Evolutionary conservation across 2,888 invertebrate species (phyloP).

Genomic region (Morinoia aosen): DNA sequence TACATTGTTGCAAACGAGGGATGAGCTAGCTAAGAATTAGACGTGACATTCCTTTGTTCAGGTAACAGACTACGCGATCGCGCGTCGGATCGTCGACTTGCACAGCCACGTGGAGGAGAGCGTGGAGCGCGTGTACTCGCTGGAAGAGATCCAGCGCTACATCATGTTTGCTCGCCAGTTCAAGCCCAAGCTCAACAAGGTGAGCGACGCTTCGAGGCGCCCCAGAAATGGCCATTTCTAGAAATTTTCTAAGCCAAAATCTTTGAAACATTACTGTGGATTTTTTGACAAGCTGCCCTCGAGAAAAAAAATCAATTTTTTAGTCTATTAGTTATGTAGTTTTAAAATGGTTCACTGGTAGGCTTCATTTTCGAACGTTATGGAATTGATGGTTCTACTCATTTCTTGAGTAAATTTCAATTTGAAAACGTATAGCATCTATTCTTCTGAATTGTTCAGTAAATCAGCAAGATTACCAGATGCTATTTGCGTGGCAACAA

Average conservation of each 20-base stretch:
- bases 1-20: not conserved
- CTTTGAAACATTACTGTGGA: no score
- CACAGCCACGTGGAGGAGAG: conserved; percentile 88
- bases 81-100: conserved; percentile 93
- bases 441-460: no score
- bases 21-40: not conserved
- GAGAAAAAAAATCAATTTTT: no score
- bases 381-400: no score
- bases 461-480: no score
- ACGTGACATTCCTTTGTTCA: conserved; percentile 69
- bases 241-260: not conserved
- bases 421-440: no score
- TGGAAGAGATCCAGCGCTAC: conserved; percentile 92
- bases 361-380: no score
- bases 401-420: no score
- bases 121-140: conserved; percentile 85
- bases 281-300: no score
- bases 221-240: not conserved
- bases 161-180: conserved; percentile 97
- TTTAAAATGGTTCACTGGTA: no score
- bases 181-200: conserved; percentile 87
- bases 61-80: conserved; percentile 96
- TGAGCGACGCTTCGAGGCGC: conserved; percentile 70
- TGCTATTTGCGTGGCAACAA: no score
- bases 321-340: no score